Conservation (phyloP, 2,888 invertebrate species). For the Agelastica alni region DNA sequence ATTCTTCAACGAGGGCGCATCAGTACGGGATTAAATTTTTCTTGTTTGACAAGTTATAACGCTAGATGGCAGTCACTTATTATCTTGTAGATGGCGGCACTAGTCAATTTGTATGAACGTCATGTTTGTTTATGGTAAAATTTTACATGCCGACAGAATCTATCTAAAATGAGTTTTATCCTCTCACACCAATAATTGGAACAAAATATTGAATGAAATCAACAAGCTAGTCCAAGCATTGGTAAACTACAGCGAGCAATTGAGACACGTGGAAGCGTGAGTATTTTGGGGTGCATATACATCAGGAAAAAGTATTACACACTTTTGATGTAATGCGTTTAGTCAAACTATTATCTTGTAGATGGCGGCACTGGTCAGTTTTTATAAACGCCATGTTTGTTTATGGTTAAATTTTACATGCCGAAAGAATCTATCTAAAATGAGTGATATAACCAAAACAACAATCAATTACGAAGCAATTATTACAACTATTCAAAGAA, state of each 20-base stretch:
- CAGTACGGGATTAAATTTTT: too few species aligned
- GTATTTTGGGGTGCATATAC: constrained; percentile 35
- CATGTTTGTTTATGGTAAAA: not conserved
- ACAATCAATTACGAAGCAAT: not conserved
- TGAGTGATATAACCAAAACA: not conserved
- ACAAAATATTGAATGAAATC: constrained; percentile 60
- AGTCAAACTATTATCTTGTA: not conserved
- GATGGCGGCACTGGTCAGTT: not conserved
- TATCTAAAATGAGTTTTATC: constrained; percentile 48
- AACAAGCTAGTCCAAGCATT: constrained; percentile 60
- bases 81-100: not conserved
- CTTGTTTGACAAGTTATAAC: too few species aligned
- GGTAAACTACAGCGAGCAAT: constrained; percentile 61
- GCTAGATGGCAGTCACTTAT: too few species aligned
- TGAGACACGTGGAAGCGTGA: constrained; percentile 60
- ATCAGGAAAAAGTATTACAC: too few species aligned
- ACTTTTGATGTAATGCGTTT: too few species aligned
- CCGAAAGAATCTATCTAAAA: not conserved
- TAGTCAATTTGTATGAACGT: not conserved
- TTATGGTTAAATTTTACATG: not conserved
- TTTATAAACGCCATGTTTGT: not conserved
- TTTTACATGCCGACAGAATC: not conserved
- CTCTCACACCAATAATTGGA: constrained; percentile 58
- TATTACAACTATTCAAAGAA: constrained; percentile 53
- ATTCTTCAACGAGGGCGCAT: too few species aligned